Conservation (phyloP, 2,113 vertebrate genomes). For the Pyxicephalus adspersus region DNA sequence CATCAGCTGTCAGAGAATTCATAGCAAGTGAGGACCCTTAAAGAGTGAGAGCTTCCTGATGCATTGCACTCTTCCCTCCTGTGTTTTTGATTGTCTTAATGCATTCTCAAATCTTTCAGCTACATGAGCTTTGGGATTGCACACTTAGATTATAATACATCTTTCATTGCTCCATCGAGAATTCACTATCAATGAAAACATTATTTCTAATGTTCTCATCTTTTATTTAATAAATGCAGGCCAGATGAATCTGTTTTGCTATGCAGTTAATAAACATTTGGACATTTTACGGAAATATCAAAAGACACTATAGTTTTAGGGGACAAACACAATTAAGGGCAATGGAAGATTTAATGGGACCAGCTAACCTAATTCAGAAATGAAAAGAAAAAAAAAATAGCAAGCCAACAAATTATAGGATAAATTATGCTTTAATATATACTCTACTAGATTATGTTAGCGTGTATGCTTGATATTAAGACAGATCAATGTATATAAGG, state of each 20-base stretch:
- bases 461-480: too few species aligned
- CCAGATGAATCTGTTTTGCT: constrained; percentile 15
- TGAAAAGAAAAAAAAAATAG: too few species aligned
- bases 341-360: too few species aligned
- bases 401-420: too few species aligned
- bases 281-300: neutral
- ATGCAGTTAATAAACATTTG: constrained; percentile 37
- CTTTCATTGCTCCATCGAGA: constrained; percentile 50
- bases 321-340: too few species aligned
- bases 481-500: too few species aligned
- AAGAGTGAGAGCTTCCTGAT: constrained; percentile 42
- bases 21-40: constrained; percentile 35
- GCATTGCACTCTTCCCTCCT: constrained; percentile 58
- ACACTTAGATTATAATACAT: constrained; percentile 54
- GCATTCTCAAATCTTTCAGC: constrained; percentile 52
- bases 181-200: constrained; percentile 50
- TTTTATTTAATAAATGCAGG: constrained; percentile 50
- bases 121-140: constrained; percentile 48
- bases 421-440: too few species aligned
- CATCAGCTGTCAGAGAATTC: constrained; percentile 48
- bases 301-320: too few species aligned
- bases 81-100: constrained; percentile 62
- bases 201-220: constrained; percentile 55
- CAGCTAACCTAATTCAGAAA: too few species aligned
- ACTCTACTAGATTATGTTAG: too few species aligned